Percentiles rank a stretch among this genome's conserved stretches.
phyloP scores from a whole-genome alignment of 2,888 invertebrate genomes.

The Psococerastis gibbosa region DNA sequence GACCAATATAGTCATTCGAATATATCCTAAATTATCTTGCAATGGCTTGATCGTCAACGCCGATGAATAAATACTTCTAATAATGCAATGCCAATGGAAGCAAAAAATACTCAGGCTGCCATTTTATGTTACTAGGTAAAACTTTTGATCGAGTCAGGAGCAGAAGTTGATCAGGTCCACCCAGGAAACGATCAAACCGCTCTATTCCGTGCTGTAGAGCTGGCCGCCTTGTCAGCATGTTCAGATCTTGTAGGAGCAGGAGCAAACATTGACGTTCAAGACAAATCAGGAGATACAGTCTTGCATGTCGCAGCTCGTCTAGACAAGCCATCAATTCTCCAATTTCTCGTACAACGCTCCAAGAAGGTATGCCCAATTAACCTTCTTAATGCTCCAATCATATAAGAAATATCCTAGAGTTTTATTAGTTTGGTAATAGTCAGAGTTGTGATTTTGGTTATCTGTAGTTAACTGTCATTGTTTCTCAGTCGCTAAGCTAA shows the following conservation, averaged over 20 bases:
- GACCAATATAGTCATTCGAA: no score
- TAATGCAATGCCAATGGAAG: no score
- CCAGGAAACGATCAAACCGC: conserved; percentile 21
- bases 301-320: conserved; percentile 25
- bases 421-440: no score
- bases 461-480: no score
- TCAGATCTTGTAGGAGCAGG: conserved; percentile 23
- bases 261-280: conserved; percentile 21
- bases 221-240: conserved; percentile 23
- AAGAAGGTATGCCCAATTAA: neutral
- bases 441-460: no score
- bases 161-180: conserved; percentile 17
- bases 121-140: conserved; percentile 20
- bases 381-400: no score
- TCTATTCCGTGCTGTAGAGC: conserved; percentile 25
- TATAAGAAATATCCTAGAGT: no score
- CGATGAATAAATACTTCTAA: no score
- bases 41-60: no score
- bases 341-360: conserved; percentile 16
- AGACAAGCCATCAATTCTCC: conserved; percentile 19
- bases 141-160: conserved; percentile 21
- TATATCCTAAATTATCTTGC: no score
- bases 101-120: no score
- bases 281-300: conserved; percentile 23
- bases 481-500: no score